These are phyloP conservation scores for Microvelia longipes DNA, from an alignment of 1,140 invertebrate genomes.

Conservation along the genomic window DNA sequence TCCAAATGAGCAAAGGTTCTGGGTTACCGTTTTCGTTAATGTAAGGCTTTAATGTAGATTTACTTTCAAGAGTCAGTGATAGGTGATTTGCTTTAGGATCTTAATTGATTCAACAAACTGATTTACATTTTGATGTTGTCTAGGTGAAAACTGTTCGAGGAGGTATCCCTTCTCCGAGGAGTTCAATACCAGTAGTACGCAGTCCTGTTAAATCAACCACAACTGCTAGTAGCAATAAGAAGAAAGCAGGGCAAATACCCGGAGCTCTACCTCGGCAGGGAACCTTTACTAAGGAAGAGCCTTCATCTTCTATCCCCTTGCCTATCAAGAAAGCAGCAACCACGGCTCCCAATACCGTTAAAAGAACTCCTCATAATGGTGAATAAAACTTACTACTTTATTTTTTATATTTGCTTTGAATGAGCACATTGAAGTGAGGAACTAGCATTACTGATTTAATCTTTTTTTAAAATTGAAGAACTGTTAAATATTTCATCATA, in stretches of 20 bases:
- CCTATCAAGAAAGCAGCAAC: conserved; percentile 14
- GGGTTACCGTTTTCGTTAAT: too few relatives aligned
- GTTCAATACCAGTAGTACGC: conserved; percentile 19
- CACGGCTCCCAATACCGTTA: conserved; percentile 9
- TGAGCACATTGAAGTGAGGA: background rate
- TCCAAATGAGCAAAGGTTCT: too few relatives aligned
- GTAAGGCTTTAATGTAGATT: too few relatives aligned
- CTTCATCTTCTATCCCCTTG: conserved; percentile 18
- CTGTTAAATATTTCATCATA: too few relatives aligned
- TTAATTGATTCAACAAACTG: too few relatives aligned
- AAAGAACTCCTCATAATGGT: conserved; percentile 9
- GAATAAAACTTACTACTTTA: background rate
- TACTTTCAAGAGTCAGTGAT: too few relatives aligned
- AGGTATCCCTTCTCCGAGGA: conserved; percentile 26
- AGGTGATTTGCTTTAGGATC: too few relatives aligned
- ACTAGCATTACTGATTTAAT: background rate
- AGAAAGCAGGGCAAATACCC: conserved; percentile 5
- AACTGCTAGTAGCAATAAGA: conserved; percentile 4
- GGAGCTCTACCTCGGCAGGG: conserved; percentile 19
- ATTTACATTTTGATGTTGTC: too few relatives aligned
- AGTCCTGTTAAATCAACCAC: conserved; percentile 10
- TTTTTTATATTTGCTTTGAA: background rate
- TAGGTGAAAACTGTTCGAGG: conserved; percentile 66
- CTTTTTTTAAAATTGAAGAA: too few relatives aligned
- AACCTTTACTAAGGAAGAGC: conserved; percentile 25